These are phyloP conservation scores for Tauraco hartlaubi DNA, from an alignment of 2,797 vertebrate genomes.

Conservation along the genomic window DNA sequence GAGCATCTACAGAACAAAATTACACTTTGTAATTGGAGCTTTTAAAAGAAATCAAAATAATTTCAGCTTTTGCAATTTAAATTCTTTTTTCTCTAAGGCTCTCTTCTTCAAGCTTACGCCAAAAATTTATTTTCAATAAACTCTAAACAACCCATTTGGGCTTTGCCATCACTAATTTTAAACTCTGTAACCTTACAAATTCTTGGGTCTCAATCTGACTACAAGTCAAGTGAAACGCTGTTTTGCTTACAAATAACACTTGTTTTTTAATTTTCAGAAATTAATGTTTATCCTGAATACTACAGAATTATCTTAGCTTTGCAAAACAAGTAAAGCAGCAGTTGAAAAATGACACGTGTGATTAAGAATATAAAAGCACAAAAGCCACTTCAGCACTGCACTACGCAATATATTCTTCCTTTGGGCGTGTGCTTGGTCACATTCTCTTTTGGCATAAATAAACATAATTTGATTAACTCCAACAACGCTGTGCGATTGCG, in stretches of 20 bases:
- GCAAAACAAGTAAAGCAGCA: not conserved
- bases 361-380: not conserved
- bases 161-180: not conserved
- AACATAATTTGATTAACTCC: not conserved
- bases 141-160: not conserved
- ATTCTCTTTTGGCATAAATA: not conserved
- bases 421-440: not conserved
- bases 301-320: not conserved
- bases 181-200: not conserved
- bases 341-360: not conserved
- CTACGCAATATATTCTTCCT: not conserved
- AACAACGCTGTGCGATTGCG: not conserved
- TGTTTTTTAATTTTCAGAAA: not conserved
- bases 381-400: not conserved
- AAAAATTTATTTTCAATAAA: not conserved
- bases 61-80: not conserved
- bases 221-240: not conserved
- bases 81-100: not conserved
- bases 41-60: not conserved
- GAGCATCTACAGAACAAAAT: not conserved
- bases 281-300: not conserved
- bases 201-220: not conserved
- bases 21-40: not conserved
- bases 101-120: not conserved
- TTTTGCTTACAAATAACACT: not conserved